Conservation (phyloP, 1,140 invertebrate genomes). For the Vanessa atalanta region DNA sequence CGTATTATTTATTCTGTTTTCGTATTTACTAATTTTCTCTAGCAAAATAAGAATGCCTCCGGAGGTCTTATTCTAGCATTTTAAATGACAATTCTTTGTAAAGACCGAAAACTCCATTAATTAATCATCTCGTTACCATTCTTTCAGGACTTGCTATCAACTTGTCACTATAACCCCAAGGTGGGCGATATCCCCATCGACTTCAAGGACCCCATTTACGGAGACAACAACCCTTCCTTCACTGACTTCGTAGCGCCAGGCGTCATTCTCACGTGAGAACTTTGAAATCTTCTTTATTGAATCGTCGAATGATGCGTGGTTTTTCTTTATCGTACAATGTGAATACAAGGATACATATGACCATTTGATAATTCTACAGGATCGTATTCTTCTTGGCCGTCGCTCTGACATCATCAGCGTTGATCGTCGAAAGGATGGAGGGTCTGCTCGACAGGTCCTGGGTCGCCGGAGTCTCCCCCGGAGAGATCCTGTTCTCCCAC, state of each 20-base stretch:
- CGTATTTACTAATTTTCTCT: too few relatives aligned
- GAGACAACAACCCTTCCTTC: slow-evolving; percentile 91
- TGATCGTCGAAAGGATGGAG: slow-evolving; percentile 94
- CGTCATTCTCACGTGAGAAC: slow-evolving; percentile 92
- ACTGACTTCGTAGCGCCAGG: slow-evolving; percentile 98
- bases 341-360: neutral
- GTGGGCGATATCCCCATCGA: slow-evolving; percentile 91
- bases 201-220: slow-evolving; percentile 93
- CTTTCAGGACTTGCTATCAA: slow-evolving; percentile 83
- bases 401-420: slow-evolving; percentile 94
- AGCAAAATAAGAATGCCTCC: too few relatives aligned
- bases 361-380: slow-evolving; percentile 75
- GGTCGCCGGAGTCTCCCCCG: slow-evolving; percentile 92
- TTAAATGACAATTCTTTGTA: too few relatives aligned
- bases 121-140: neutral
- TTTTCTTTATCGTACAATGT: neutral
- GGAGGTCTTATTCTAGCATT: too few relatives aligned
- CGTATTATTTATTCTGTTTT: too few relatives aligned
- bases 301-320: too few relatives aligned
- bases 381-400: slow-evolving; percentile 97
- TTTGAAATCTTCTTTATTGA: too few relatives aligned
- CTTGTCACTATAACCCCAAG: slow-evolving; percentile 89
- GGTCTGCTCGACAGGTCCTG: slow-evolving; percentile 94
- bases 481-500: slow-evolving; percentile 95
- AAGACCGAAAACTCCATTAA: too few relatives aligned